phyloP scores from a whole-genome alignment of 2,113 vertebrate genomes.

The Hepsetus odoe region DNA sequence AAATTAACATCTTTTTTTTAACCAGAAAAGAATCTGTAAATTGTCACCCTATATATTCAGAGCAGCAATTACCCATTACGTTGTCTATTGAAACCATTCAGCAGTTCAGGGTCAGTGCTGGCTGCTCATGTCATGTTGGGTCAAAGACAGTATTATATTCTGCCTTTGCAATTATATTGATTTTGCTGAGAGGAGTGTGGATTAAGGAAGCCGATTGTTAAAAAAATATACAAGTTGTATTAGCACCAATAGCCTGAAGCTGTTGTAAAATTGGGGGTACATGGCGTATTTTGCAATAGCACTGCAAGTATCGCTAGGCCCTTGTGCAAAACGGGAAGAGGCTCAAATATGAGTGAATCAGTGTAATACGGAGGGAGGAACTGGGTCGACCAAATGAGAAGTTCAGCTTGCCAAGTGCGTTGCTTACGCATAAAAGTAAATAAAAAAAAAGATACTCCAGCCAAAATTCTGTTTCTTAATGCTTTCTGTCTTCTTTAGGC shows the following conservation, averaged over 20 bases:
- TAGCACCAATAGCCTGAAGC: not conserved
- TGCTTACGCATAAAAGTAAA: slow-evolving; percentile 9
- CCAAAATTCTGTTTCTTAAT: not conserved
- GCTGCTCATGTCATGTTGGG: not conserved
- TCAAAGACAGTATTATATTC: not conserved
- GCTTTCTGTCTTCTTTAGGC: not conserved
- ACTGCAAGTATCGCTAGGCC: not conserved
- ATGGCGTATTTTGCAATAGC: not conserved
- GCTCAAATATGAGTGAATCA: slow-evolving; percentile 28
- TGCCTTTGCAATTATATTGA: not conserved
- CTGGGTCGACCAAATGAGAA: slow-evolving; percentile 38
- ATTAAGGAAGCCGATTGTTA: not conserved
- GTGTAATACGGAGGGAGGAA: slow-evolving; percentile 27
- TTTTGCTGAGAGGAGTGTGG: not conserved
- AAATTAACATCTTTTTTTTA: too few relatives aligned
- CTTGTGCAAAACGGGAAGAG: not conserved
- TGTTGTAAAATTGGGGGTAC: not conserved
- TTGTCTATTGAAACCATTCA: not conserved
- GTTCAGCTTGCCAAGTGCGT: slow-evolving; percentile 1
- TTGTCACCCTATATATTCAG: not conserved
- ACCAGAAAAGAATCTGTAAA: too few relatives aligned
- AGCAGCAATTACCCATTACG: not conserved
- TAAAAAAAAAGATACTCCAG: slow-evolving; percentile 1
- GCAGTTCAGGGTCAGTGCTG: not conserved
- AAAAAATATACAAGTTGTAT: not conserved